Evolutionary conservation across 2,797 vertebrate genomes (phyloP).

Genomic region (Chloroceryle inda): DNA sequence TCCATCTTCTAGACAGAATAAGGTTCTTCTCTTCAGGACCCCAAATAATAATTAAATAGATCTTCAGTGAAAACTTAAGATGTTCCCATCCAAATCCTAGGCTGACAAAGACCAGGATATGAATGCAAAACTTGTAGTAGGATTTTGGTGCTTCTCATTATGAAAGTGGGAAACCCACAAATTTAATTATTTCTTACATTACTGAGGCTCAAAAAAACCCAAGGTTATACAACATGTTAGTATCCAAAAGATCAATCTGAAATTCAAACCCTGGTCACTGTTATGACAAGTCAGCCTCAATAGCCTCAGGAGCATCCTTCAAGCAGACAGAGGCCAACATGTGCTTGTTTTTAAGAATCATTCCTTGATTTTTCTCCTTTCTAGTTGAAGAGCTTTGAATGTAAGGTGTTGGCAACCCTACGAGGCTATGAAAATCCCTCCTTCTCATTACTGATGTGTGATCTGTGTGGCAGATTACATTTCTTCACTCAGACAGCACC

Average conservation of each 20-base stretch:
- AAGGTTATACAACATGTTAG: neutral
- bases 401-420: neutral
- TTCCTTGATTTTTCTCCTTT: neutral
- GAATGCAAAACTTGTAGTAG: neutral
- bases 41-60: neutral
- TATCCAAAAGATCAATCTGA: neutral
- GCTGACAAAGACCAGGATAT: neutral
- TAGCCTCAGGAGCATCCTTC: fast-evolving
- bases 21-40: neutral
- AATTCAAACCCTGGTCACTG: neutral
- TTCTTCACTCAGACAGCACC: neutral
- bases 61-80: neutral
- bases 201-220: fast-evolving
- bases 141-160: neutral
- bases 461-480: neutral
- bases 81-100: neutral
- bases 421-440: neutral
- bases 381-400: neutral
- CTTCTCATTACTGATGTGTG: fast-evolving
- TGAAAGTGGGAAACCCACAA: neutral
- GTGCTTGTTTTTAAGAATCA: neutral
- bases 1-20: neutral
- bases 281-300: neutral
- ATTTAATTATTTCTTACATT: neutral
- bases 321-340: fast-evolving